phyloP scores from a whole-genome alignment of 1,140 invertebrate species.

The Ptiloglossa arizonensis region DNA sequence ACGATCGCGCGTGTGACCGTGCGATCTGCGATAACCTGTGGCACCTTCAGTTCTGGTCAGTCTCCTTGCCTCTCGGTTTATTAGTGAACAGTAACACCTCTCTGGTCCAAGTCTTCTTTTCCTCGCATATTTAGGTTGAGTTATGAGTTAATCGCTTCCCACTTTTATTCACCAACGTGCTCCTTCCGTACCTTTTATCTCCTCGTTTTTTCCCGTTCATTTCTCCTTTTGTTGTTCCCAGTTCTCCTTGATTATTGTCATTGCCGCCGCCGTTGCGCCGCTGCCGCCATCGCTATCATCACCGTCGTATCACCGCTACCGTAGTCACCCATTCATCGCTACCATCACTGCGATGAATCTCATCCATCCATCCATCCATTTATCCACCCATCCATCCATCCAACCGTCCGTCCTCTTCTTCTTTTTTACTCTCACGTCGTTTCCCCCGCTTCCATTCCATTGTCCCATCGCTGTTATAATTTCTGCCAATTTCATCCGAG shows the following conservation, averaged over 20 bases:
- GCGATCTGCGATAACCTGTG: conserved; percentile 68
- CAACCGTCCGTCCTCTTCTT: neutral
- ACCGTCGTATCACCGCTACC: neutral
- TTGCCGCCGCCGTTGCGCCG: neutral
- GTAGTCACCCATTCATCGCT: neutral
- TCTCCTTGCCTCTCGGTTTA: conserved; percentile 83
- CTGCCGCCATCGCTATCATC: neutral
- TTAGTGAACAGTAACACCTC: conserved; percentile 83
- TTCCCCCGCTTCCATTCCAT: neutral
- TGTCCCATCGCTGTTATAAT: neutral
- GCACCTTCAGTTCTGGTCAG: conserved; percentile 81
- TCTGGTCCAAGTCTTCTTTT: conserved; percentile 83
- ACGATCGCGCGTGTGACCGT: conserved; percentile 64
- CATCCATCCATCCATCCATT: neutral
- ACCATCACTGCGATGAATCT: neutral
- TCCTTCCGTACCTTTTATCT: conserved; percentile 9
- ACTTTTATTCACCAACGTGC: conserved; percentile 35
- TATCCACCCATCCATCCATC: neutral
- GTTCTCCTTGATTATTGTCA: neutral
- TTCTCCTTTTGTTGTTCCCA: neutral
- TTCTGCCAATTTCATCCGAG: neutral
- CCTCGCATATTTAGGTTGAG: conserved; percentile 81
- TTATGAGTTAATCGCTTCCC: conserved; percentile 76
- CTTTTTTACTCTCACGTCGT: neutral
- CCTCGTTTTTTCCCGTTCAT: conserved; percentile 42